A percentile compares a stretch with the other conserved stretches of the same genome.
Conservation (phyloP, 1,140 invertebrate species). For the Elymnias hypermnestra region DNA sequence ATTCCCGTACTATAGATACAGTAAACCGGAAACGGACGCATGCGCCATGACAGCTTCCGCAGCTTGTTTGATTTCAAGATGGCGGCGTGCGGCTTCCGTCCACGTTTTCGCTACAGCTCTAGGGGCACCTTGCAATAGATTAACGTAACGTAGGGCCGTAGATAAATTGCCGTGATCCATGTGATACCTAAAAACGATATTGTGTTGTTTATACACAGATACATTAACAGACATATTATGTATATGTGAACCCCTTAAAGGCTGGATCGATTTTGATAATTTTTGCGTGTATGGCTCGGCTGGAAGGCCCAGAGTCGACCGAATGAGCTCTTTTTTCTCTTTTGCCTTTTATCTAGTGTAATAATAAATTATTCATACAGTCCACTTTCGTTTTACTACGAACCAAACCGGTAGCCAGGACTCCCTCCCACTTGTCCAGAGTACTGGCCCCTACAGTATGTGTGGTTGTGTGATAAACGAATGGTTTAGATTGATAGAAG, state of each 20-base stretch:
- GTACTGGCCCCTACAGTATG: too few species aligned
- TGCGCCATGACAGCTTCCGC: slow-evolving; percentile 91
- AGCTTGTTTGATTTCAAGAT: slow-evolving; percentile 94
- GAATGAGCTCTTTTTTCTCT: too few species aligned
- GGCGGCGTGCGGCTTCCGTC: slow-evolving; percentile 88
- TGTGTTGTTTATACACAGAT: not conserved
- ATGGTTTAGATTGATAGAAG: too few species aligned
- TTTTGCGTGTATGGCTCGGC: not conserved
- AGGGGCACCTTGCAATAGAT: slow-evolving; percentile 90
- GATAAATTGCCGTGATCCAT: slow-evolving; percentile 90
- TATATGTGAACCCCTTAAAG: too few species aligned
- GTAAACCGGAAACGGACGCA: slow-evolving; percentile 83
- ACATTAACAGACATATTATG: not conserved
- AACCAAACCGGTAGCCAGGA: too few species aligned
- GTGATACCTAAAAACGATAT: slow-evolving; percentile 80
- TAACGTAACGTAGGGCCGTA: slow-evolving; percentile 92
- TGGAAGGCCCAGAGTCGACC: too few species aligned
- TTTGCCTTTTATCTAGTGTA: too few species aligned
- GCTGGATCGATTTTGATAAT: not conserved
- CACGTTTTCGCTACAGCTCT: slow-evolving; percentile 89
- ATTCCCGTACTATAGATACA: slow-evolving; percentile 77
- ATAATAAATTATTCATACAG: too few species aligned
- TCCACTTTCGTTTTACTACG: too few species aligned
- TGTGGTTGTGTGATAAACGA: too few species aligned
- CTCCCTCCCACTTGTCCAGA: too few species aligned